Evolutionary conservation across 2,797 vertebrate genomes (phyloP).

Genomic region (Mormyrus proboscirostris): DNA sequence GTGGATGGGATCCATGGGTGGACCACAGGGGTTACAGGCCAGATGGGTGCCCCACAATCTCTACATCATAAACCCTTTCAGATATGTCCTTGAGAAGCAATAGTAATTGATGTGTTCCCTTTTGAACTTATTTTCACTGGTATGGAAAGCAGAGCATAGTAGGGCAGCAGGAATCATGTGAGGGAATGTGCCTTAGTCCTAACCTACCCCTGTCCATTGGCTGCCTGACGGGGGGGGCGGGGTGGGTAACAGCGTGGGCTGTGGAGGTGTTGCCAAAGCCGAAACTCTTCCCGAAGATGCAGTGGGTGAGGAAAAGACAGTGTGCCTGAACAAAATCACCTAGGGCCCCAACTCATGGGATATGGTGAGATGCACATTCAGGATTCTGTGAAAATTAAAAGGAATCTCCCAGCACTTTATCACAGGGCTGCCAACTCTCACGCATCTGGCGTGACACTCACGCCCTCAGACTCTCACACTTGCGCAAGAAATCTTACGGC

Average conservation of each 20-base stretch:
- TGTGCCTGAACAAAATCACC: background rate
- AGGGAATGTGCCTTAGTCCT: slow-evolving; percentile 1
- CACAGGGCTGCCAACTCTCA: too few relatives aligned
- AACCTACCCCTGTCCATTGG: background rate
- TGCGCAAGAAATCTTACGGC: too few relatives aligned
- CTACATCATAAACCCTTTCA: background rate
- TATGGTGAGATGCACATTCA: background rate
- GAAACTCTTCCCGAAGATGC: background rate
- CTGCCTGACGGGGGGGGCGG: background rate
- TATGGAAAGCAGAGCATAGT: background rate
- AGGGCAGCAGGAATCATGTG: background rate
- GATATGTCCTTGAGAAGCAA: background rate
- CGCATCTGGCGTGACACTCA: too few relatives aligned
- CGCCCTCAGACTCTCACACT: too few relatives aligned
- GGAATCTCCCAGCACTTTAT: slow-evolving; percentile 9
- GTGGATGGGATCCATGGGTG: background rate
- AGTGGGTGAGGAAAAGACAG: background rate
- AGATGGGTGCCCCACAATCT: background rate
- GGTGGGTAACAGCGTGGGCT: background rate
- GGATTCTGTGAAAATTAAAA: background rate
- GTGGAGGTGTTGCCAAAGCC: background rate
- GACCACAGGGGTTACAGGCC: background rate
- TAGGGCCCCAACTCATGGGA: background rate
- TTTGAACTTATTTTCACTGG: background rate
- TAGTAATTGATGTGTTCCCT: background rate